Evolutionary conservation across 2,888 invertebrate genomes (phyloP), one percentile per base, ranked within the genome.

Genomic region (Drosophila subsilvestris): DNA sequence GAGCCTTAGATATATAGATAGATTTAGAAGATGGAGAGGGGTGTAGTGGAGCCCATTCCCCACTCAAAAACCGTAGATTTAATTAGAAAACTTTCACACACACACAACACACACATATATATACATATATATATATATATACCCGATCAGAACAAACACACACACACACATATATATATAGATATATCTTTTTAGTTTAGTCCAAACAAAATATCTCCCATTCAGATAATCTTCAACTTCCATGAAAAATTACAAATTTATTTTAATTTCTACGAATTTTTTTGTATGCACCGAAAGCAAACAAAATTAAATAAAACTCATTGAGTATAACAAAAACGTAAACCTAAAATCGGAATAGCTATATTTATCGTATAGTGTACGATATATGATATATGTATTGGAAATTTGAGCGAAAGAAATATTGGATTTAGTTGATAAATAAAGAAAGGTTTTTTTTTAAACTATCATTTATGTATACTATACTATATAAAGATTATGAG

Each of bases 381-480:
- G 14, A 42, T 65, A 66, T 66, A 48, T 66, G 48, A 62, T 43
- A 61, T 48, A 62, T 48, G 50, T 56, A 49, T 37, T 37, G 42
- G 37, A 63, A 77, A 76, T 54, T 44, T 53, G 44, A 32, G 60
- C 18, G 54, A 61, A 59, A 56, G 8, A 56, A 32, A 63, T 69
- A 55, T 63, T 78, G 72, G 54, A 85, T 63, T 63, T 87, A 85
- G 87, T 76, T 77, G 68, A 56, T 65, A 72, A 50, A 22, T 56
- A 54, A 62, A 25, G 49, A 63, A 48, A 18, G 54, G 65, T 82
- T 80, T 82, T 83, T 82, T 77, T 75, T 77, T 58, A 61, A 74
- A 75, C 57, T 76, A 86, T 80, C 78, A 73, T 66, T 50, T 78
- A 76, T 70, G 78, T 80, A 79, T 78, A 82, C 88, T 78, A 85